phyloP scores from a whole-genome alignment of 2,888 invertebrate genomes.

The Therioaphis trifolii region DNA sequence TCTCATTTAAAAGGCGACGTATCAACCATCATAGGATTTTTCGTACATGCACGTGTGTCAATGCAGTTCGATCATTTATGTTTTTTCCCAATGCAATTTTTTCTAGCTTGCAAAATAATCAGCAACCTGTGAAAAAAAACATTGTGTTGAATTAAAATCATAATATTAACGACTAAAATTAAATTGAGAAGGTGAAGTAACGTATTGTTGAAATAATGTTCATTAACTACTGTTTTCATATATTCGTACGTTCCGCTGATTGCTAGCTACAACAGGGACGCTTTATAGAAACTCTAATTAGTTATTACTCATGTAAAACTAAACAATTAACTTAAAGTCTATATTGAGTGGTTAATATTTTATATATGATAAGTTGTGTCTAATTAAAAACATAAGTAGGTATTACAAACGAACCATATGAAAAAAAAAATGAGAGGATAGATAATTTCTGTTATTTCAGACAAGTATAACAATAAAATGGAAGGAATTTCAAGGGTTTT shows the following conservation, averaged over 20 bases:
- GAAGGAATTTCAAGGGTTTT: neutral
- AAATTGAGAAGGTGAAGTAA: neutral
- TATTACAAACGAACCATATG: too few relatives aligned
- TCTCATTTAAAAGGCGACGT: neutral
- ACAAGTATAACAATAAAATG: neutral
- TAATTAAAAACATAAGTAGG: too few relatives aligned
- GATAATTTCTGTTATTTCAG: neutral
- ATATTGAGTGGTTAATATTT: too few relatives aligned
- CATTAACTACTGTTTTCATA: neutral
- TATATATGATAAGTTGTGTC: too few relatives aligned
- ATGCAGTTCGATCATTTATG: slow-evolving; percentile 4
- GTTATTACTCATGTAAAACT: too few relatives aligned
- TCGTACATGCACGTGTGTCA: neutral
- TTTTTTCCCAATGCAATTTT: neutral
- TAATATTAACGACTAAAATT: neutral
- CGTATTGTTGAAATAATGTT: too few relatives aligned
- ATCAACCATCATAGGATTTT: neutral
- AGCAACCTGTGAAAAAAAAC: neutral
- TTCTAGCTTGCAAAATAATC: neutral
- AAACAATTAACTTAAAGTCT: too few relatives aligned
- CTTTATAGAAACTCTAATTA: too few relatives aligned
- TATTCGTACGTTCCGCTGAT: too few relatives aligned
- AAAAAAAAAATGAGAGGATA: neutral
- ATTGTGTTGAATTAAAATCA: neutral
- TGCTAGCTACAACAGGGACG: too few relatives aligned